Evolutionary conservation across 2,888 invertebrate genomes (phyloP).

Genomic region (Amiota mariae): DNA sequence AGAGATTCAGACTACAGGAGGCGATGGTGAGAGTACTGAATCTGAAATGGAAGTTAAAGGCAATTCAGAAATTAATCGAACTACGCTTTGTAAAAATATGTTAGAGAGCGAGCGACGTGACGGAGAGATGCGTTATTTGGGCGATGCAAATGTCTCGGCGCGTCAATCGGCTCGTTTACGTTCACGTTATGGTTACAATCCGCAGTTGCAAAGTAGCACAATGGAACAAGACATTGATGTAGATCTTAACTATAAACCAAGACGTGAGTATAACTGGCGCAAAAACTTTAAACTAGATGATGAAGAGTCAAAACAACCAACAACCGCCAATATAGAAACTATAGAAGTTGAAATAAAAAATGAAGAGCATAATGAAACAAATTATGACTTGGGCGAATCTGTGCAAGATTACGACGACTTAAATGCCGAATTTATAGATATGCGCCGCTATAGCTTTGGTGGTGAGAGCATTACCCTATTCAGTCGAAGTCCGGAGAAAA

Average conservation of each 20-base stretch:
- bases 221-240: conserved; percentile 60
- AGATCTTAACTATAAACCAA: conserved; percentile 70
- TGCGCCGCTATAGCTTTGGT: conserved; percentile 64
- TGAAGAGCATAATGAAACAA: conserved; percentile 21
- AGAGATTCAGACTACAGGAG: conserved; percentile 49
- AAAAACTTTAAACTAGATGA: conserved; percentile 72
- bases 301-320: conserved; percentile 30
- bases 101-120: conserved; percentile 64
- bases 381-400: conserved; percentile 26
- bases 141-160: conserved; percentile 65
- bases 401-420: conserved; percentile 17
- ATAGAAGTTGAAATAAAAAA: conserved; percentile 13
- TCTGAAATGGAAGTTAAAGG: conserved; percentile 56
- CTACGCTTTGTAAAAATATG: conserved; percentile 41
- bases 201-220: conserved; percentile 57
- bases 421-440: conserved; percentile 44
- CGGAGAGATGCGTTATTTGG: conserved; percentile 65
- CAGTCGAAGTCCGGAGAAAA: conserved; percentile 59
- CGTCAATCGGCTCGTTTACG: conserved; percentile 67
- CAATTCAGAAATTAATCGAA: conserved; percentile 52
- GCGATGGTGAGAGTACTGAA: conserved; percentile 46
- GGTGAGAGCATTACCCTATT: conserved; percentile 71
- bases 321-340: not conserved
- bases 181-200: conserved; percentile 69
- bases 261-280: conserved; percentile 72